Evolutionary conservation across 2,888 invertebrate species (phyloP).

Genomic region (Apotomis turbidana): DNA sequence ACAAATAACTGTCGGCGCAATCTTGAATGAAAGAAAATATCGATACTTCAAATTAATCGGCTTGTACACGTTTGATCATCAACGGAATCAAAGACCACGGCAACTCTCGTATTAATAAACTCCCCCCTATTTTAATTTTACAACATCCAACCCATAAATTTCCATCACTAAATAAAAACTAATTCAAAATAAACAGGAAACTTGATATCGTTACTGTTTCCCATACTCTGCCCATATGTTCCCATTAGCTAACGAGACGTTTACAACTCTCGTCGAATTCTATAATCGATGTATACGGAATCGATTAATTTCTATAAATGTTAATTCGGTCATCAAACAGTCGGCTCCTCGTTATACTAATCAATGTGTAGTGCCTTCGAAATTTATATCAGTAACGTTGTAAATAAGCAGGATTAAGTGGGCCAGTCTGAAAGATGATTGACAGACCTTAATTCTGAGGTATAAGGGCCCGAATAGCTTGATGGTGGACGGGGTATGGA

Average conservation of each 20-base stretch:
- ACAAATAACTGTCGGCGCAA: too few species aligned
- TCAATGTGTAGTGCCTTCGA: constrained; percentile 76
- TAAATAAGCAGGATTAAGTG: constrained; percentile 76
- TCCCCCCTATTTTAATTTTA: constrained; percentile 31
- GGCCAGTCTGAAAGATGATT: constrained; percentile 42
- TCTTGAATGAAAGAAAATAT: too few species aligned
- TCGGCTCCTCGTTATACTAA: constrained; percentile 76
- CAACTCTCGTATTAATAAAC: constrained; percentile 34
- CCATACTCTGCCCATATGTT: constrained; percentile 73
- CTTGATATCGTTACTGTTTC: constrained; percentile 61
- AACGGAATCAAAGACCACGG: constrained; percentile 33
- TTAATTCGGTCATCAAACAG: constrained; percentile 79
- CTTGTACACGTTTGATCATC: constrained; percentile 1
- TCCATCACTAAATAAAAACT: constrained; percentile 55
- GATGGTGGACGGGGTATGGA: constrained; percentile 40
- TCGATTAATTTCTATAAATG: constrained; percentile 81
- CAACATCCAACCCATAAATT: constrained; percentile 47
- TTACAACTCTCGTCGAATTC: constrained; percentile 69
- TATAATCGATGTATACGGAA: constrained; percentile 71
- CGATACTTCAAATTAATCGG: background rate
- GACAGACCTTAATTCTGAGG: constrained; percentile 19
- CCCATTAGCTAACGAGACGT: constrained; percentile 79
- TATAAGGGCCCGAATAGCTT: constrained; percentile 10
- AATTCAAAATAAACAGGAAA: constrained; percentile 74
- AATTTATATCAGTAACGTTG: constrained; percentile 64